phyloP scores from a whole-genome alignment of 2,888 invertebrate species.

The Andrena minutula region DNA sequence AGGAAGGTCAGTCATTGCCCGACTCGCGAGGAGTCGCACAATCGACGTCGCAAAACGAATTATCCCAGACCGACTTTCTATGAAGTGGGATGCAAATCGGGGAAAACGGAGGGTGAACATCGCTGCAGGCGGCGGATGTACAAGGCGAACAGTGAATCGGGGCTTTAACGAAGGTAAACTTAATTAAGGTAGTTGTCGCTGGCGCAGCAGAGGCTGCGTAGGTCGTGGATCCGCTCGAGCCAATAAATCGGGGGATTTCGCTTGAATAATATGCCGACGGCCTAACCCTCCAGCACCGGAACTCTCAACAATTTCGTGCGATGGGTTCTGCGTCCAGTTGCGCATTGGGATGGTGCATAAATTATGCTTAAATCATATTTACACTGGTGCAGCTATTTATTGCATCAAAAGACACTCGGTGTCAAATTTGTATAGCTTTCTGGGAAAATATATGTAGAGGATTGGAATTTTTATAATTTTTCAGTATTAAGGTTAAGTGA shows the following conservation, averaged over 20 bases:
- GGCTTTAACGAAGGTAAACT: conserved; percentile 64
- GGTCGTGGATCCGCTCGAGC: conserved; percentile 28
- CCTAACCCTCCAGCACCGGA: conserved; percentile 11
- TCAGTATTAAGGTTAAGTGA: too few species aligned
- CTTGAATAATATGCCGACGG: conserved; percentile 39
- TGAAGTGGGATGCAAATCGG: conserved; percentile 38
- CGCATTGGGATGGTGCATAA: background rate
- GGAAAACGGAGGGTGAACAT: conserved; percentile 11
- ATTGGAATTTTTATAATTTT: too few species aligned
- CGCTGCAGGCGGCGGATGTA: conserved; percentile 54
- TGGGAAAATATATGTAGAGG: too few species aligned
- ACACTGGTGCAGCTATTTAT: background rate
- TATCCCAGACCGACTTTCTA: conserved; percentile 25
- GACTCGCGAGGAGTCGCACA: background rate
- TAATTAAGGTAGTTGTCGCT: conserved; percentile 59
- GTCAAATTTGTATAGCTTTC: too few species aligned
- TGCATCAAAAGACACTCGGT: too few species aligned
- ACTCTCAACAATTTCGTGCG: conserved; percentile 3
- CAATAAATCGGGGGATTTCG: conserved; percentile 59
- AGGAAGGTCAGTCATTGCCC: background rate
- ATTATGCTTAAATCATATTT: background rate
- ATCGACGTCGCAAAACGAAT: conserved; percentile 26
- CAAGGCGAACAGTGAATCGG: conserved; percentile 53
- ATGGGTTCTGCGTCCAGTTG: conserved; percentile 8
- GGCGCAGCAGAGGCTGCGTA: conserved; percentile 41